phyloP scores from a whole-genome alignment of 2,888 invertebrate species.

The Girardia tigrina region DNA sequence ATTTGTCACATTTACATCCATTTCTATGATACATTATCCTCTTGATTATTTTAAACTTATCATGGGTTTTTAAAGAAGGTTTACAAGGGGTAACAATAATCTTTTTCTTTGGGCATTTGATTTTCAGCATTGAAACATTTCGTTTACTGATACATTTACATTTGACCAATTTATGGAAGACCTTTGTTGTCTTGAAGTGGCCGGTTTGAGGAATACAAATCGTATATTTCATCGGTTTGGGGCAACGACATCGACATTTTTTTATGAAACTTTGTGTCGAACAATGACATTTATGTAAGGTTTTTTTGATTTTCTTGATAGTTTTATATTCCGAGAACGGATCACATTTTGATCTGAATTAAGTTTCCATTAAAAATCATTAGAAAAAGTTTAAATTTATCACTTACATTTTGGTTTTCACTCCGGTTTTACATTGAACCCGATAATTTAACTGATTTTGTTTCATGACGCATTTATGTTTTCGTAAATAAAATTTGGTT shows the following conservation, averaged over 20 bases:
- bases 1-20: conserved; percentile 25
- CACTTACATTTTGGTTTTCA: conserved; percentile 30
- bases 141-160: conserved; percentile 26
- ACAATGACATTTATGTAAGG: conserved; percentile 21
- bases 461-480: conserved; percentile 24
- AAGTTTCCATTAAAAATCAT: background rate
- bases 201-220: conserved; percentile 24
- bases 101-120: background rate
- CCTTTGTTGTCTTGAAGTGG: background rate
- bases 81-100: background rate
- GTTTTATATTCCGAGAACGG: conserved; percentile 24
- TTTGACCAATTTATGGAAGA: background rate
- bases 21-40: conserved; percentile 20
- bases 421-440: conserved; percentile 16
- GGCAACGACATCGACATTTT: conserved; percentile 28
- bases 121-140: conserved; percentile 16
- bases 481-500: background rate
- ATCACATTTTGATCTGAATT: conserved; percentile 26
- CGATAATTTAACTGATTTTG: conserved; percentile 3
- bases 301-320: background rate
- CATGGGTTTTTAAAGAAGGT: background rate
- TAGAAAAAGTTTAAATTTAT: no score
- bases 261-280: background rate
- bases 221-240: conserved; percentile 11
- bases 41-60: background rate